phyloP scores from a whole-genome alignment of 2,888 invertebrate genomes.

The Allolobophora icterica region DNA sequence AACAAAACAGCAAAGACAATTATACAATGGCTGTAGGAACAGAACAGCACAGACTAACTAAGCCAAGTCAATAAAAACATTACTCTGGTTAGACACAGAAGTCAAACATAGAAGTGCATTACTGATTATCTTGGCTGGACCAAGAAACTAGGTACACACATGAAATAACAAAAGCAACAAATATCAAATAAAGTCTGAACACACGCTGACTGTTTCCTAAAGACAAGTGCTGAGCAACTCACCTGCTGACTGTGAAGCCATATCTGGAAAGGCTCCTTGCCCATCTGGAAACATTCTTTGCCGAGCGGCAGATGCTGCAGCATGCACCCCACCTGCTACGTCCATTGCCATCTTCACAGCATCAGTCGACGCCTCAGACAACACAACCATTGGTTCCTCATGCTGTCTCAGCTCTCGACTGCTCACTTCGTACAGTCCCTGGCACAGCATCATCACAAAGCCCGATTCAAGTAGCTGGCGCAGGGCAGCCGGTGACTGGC shows the following conservation, averaged over 20 bases:
- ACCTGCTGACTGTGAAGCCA: conserved; percentile 4
- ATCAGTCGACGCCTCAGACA: conserved; percentile 25
- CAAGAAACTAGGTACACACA: background rate
- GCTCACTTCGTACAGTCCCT: conserved; percentile 62
- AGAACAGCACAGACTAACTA: background rate
- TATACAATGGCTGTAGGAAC: conserved; percentile 35
- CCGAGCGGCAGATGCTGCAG: background rate
- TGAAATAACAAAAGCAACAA: background rate
- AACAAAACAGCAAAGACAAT: background rate
- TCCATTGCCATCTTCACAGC: conserved; percentile 29
- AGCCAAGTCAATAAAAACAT: background rate
- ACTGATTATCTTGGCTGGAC: background rate
- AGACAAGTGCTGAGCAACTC: background rate
- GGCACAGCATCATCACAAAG: conserved; percentile 68
- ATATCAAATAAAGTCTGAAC: background rate
- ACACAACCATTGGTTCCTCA: background rate
- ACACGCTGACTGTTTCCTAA: background rate
- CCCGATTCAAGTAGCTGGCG: conserved; percentile 79
- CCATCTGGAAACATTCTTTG: background rate
- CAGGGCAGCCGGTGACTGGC: conserved; percentile 80
- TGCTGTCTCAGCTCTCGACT: conserved; percentile 54
- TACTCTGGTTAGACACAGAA: too few species aligned
- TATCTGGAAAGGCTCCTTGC: background rate
- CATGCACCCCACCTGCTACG: background rate
- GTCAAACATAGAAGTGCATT: too few species aligned